Evolutionary conservation across 2,888 invertebrate species (phyloP), one percentile per base, ranked within the genome.

Genomic region (Sisyra terminalis): DNA sequence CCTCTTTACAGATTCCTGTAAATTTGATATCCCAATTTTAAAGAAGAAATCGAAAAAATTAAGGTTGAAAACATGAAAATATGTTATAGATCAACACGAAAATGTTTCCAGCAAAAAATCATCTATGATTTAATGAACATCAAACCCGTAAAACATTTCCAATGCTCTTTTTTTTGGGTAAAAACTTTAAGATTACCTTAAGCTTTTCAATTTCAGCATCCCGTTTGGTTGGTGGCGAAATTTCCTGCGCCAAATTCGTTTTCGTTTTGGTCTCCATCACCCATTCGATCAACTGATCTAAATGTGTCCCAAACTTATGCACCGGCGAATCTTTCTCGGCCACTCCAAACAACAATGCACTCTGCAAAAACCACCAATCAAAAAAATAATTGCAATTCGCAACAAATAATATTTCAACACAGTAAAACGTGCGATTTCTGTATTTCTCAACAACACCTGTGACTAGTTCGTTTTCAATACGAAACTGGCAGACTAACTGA

Each of bases 281-380:
- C 70, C 71, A 70, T 1, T 61, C 61, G 50, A 68, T 67, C 32
- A 72, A 68, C 16, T 61, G 60, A 51, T 73, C 70, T 49, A 76
- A 61, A 14, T 70, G 70, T 47, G 65, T 62, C 38, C 63, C 57
- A 56, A 70, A 68, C 57, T 70, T 68, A 55, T 63, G 63, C 49
- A 76, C 63, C 49, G 73, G 70, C 9, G 64, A 53, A 54, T 75
- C 60, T 59, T 73, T 72, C 50, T 65, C 64, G 52, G 64, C 63
- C 36, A 75, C 64, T 55, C 24, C 24, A 24, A 69, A 70, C 51
- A 67, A 67, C 37, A 69, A 37, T 15, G 15, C 4, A 17, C 18
- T 39, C 39, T 39, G 11, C 18, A 18, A 39, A 37, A 57, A 30
- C 2, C 10, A 24, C 24, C 24, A 7, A 24, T 5, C 24, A 24